phyloP scores from a whole-genome alignment of 2,797 vertebrate species.

The Sebastes nivosus region DNA sequence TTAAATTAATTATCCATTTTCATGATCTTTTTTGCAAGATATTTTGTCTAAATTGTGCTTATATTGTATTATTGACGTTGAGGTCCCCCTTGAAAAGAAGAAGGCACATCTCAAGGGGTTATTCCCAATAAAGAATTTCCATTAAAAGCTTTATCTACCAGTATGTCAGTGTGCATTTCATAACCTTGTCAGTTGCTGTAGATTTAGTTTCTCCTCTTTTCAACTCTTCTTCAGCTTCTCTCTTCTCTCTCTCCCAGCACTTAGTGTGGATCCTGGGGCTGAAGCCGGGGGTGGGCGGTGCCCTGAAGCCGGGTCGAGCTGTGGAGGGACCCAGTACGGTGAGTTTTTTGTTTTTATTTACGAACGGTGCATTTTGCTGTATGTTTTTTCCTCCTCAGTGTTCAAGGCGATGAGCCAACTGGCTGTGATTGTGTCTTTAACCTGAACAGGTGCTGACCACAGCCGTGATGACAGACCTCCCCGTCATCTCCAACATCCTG shows the following conservation, averaged over 20 bases:
- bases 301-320: constrained; percentile 95
- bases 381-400: not conserved
- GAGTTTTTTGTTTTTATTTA: constrained; percentile 50
- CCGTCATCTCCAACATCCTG: constrained; percentile 96
- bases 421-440: constrained; percentile 27
- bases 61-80: too few relatives aligned
- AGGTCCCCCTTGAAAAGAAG: too few relatives aligned
- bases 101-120: too few relatives aligned
- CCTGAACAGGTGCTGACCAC: constrained; percentile 92
- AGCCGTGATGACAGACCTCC: constrained; percentile 98
- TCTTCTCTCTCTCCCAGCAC: constrained; percentile 84
- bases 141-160: not conserved
- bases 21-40: too few relatives aligned
- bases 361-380: not conserved
- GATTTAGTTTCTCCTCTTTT: not conserved
- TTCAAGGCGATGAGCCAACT: not conserved
- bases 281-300: constrained; percentile 94
- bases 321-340: constrained; percentile 98
- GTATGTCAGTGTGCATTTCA: not conserved
- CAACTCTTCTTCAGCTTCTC: not conserved
- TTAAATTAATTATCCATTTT: too few relatives aligned
- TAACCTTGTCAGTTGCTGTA: not conserved
- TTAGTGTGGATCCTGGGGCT: constrained; percentile 98
- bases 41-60: too few relatives aligned
- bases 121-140: too few relatives aligned